Evolutionary conservation across 1,140 invertebrate species (phyloP).

Genomic region (Dinothrombium tinctorium): DNA sequence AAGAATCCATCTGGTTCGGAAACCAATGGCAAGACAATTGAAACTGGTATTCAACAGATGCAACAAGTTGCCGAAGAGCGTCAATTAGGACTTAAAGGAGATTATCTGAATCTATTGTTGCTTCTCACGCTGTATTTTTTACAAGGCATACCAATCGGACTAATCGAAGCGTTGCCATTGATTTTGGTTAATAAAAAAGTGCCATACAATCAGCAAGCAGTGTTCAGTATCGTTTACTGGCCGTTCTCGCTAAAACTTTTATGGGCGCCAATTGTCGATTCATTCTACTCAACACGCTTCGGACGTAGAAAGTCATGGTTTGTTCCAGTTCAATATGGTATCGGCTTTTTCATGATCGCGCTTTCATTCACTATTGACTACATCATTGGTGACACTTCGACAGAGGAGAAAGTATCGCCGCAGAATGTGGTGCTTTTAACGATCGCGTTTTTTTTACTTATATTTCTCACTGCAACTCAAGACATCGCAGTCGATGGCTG

Average conservation of each 20-base stretch:
- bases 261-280: constrained; percentile 95
- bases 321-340: constrained; percentile 59
- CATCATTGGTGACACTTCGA: not conserved
- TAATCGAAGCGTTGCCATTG: constrained; percentile 81
- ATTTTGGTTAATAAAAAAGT: constrained; percentile 69
- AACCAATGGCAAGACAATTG: too few relatives aligned
- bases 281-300: constrained; percentile 51
- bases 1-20: too few relatives aligned
- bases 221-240: constrained; percentile 94
- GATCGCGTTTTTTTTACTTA: constrained; percentile 63
- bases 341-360: constrained; percentile 50
- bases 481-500: constrained; percentile 99
- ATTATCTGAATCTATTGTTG: constrained; percentile 36
- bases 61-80: too few relatives aligned
- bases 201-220: constrained; percentile 78
- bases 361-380: constrained; percentile 30
- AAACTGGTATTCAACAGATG: too few relatives aligned
- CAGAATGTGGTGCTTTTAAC: constrained; percentile 48
- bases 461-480: constrained; percentile 92
- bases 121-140: constrained; percentile 75
- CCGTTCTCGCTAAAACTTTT: constrained; percentile 90
- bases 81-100: constrained; percentile 14
- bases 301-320: constrained; percentile 93
- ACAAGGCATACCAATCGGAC: constrained; percentile 84
- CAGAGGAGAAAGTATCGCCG: not conserved